Percentiles rank a stretch among this genome's conserved stretches.
Conservation (phyloP, 1,140 invertebrate species). For the Heliconius himera region DNA sequence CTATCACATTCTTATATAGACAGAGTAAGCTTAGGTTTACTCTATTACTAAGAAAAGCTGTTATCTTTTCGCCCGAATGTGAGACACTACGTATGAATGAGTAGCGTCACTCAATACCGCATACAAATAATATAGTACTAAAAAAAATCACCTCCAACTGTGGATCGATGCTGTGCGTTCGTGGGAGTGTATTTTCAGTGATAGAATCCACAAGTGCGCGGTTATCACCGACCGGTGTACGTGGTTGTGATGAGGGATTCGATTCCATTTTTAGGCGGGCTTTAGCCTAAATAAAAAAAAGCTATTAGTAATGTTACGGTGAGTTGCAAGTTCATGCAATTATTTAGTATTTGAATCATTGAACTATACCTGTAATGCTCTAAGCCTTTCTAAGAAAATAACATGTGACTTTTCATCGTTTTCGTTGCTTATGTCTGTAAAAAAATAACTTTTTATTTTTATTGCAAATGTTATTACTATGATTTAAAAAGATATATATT, state of each 20-base stretch:
- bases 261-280: slow-evolving; percentile 72
- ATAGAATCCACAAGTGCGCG: slow-evolving; percentile 63
- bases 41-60: too few species aligned
- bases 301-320: background rate
- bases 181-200: slow-evolving; percentile 58
- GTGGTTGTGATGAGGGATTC: slow-evolving; percentile 67
- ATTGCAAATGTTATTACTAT: too few species aligned
- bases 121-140: too few species aligned
- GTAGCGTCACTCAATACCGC: background rate
- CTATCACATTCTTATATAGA: too few species aligned
- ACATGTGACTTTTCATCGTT: slow-evolving; percentile 75
- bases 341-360: too few species aligned
- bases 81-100: background rate
- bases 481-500: too few species aligned
- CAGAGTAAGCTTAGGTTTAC: too few species aligned
- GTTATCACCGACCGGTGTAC: slow-evolving; percentile 73
- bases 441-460: slow-evolving; percentile 30
- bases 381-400: slow-evolving; percentile 73
- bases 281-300: slow-evolving; percentile 61
- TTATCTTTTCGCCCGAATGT: too few species aligned
- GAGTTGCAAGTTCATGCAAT: too few species aligned
- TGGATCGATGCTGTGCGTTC: slow-evolving; percentile 72
- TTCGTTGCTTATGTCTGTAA: slow-evolving; percentile 73
- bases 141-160: slow-evolving; percentile 61
- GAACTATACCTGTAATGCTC: slow-evolving; percentile 67